Base-by-base conservation (phyloP, 1,140 invertebrate species). In the Drosophila pandora region DNA sequence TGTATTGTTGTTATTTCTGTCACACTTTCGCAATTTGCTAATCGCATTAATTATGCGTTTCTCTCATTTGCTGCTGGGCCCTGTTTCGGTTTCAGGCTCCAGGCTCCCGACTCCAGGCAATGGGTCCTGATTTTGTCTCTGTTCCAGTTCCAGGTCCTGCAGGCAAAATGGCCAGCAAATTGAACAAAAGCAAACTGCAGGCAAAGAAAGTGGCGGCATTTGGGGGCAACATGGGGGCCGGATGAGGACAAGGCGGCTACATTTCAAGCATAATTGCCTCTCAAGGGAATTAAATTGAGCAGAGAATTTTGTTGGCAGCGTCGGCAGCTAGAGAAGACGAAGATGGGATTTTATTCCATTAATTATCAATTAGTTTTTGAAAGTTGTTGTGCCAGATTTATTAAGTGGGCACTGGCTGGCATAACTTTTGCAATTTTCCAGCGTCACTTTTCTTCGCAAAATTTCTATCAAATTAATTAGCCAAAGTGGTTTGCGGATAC, bases 291-390 rank as follows among this genome's bases (percentile, higher is more conserved):
- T 73, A 61, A 88, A 88, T 85, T 81, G 77, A 58, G 76, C 56
- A 22, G 55, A 79, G 62, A 71, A 70, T 70, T 70, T 69, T 56
- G 63, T 69, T 70, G 67, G 71, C 60, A 73, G 39, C 45, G 17
- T 21, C 30, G 53, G 49, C 48, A 22, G 43, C 39, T 55, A 41
- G 13, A 43, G 53, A 67, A 69, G 54, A 72, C 67, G 61, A 72
- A 69, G 57, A 76, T 68, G 79, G 37, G 65, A 77, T 83, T 89
- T 83, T 64, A 71, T 88, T 83, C 83, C 76, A 88, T 88, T 89
- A 88, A 88, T 88, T 79, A 88, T 88, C 83, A 88, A 88, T 88
- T 88, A 89, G 84, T 88, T 88, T 83, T 79, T 81, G 79, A 88
- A 83, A 88, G 78, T 83, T 57, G 80, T 82, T 69, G 74, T 74